These are phyloP conservation scores for Mesitornis unicolor DNA, from an alignment of 2,113 vertebrate genomes.

Conservation along the genomic window DNA sequence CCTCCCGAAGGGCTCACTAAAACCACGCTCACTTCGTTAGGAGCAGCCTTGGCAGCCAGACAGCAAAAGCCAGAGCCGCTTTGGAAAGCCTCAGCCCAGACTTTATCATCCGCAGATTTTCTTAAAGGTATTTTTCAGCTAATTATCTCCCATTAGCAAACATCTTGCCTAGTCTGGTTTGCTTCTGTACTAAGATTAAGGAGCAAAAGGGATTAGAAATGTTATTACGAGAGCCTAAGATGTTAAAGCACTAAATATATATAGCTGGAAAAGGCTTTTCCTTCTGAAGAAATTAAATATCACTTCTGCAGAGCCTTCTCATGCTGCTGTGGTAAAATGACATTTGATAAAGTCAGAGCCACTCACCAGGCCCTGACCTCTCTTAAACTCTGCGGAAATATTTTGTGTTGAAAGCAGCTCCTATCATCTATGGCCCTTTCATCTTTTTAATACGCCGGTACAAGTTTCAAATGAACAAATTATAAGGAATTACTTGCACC, in stretches of 20 bases:
- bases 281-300: background rate
- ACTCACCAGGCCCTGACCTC: background rate
- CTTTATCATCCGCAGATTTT: background rate
- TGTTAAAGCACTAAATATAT: background rate
- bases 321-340: background rate
- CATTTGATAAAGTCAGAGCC: conserved; percentile 28
- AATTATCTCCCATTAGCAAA: background rate
- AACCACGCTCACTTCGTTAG: background rate
- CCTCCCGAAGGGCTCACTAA: background rate
- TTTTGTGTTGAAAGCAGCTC: background rate
- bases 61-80: background rate
- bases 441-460: background rate
- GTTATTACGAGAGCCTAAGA: background rate
- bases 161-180: background rate
- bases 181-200: background rate
- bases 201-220: background rate
- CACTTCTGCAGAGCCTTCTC: background rate
- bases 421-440: background rate
- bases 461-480: background rate
- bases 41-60: background rate
- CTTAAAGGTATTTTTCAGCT: background rate
- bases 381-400: background rate
- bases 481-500: background rate
- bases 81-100: background rate
- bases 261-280: background rate